phyloP scores from a whole-genome alignment of 2,113 vertebrate genomes.

The Hypocryptadius cinnamomeus region DNA sequence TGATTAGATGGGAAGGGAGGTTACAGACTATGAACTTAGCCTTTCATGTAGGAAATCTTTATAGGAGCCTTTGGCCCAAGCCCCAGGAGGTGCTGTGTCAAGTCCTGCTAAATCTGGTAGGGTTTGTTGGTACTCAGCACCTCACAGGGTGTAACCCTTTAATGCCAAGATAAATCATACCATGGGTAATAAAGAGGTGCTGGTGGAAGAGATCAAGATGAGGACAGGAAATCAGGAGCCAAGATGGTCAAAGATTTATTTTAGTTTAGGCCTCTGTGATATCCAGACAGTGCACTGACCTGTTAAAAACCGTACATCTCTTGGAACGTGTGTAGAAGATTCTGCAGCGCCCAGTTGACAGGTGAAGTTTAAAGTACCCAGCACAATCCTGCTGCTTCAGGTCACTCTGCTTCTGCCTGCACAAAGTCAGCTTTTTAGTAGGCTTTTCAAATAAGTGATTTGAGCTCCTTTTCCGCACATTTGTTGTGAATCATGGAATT shows the following conservation, averaged over 20 bases:
- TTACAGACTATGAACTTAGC: neutral
- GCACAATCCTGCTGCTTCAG: neutral
- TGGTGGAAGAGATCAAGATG: neutral
- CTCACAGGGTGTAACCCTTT: neutral
- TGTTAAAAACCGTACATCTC: neutral
- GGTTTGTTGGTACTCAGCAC: neutral
- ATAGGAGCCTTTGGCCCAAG: neutral
- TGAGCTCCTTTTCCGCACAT: accelerated
- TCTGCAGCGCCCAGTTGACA: neutral
- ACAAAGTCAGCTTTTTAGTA: neutral
- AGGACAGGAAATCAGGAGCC: neutral
- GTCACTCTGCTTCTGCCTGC: neutral
- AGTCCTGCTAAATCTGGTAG: neutral
- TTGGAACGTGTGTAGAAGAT: neutral
- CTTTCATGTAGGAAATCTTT: neutral
- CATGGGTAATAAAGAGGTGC: neutral
- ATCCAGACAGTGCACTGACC: neutral
- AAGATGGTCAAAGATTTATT: neutral
- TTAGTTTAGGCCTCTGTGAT: neutral
- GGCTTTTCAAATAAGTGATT: neutral
- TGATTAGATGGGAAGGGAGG: neutral
- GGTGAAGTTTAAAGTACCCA: neutral
- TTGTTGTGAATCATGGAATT: neutral
- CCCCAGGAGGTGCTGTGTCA: neutral
- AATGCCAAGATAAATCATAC: neutral